Conservation (phyloP, 1,140 invertebrate species). For the Pseudomyrmex pallidus region DNA sequence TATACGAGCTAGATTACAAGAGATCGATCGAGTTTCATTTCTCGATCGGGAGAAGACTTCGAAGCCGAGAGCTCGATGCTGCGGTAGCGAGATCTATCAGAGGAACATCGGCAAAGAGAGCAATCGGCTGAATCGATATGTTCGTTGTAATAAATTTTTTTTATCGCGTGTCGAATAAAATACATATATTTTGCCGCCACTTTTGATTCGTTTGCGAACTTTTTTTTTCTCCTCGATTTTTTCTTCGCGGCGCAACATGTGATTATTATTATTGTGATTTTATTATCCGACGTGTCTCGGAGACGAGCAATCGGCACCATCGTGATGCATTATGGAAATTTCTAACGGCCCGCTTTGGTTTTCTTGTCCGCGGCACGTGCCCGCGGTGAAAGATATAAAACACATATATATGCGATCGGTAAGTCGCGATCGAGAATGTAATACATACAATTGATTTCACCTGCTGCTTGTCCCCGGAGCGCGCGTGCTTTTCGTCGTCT, state of each 20-base stretch:
- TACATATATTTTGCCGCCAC: too few species aligned
- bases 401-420: slow-evolving; percentile 10
- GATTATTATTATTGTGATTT: slow-evolving; percentile 11
- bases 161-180: too few species aligned
- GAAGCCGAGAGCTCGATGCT: background rate
- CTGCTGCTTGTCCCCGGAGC: slow-evolving; percentile 67
- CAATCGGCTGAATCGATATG: background rate
- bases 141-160: background rate
- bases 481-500: slow-evolving; percentile 39
- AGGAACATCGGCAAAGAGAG: background rate
- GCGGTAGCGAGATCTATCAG: background rate
- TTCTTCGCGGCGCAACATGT: background rate
- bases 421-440: slow-evolving; percentile 73
- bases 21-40: slow-evolving; percentile 75
- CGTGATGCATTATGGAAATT: slow-evolving; percentile 49
- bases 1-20: slow-evolving; percentile 58
- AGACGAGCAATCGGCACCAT: background rate
- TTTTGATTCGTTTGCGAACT: too few species aligned
- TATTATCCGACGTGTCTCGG: slow-evolving; percentile 23
- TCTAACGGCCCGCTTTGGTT: slow-evolving; percentile 13
- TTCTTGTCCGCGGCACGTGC: slow-evolving; percentile 21
- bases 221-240: too few species aligned
- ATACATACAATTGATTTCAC: slow-evolving; percentile 83
- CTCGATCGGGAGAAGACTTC: slow-evolving; percentile 45
- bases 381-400: background rate